Conservation (phyloP, 1,140 invertebrate species). For the Drosophila neocordata region DNA sequence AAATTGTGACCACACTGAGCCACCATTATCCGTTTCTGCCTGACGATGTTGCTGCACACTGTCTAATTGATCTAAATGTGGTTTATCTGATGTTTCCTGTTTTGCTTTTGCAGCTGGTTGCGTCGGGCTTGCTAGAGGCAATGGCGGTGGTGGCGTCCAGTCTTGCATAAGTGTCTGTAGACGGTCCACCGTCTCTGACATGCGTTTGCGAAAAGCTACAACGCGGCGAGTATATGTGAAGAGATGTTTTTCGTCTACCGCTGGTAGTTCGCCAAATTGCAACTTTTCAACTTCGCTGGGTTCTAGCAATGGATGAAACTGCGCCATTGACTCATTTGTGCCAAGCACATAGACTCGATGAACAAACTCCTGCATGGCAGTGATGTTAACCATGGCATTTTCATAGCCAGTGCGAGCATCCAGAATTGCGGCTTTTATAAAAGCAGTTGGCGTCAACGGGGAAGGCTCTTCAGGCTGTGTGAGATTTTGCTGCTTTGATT, state of each 20-base stretch:
- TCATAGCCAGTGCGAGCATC: slow-evolving; percentile 38
- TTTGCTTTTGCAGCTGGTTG: not conserved
- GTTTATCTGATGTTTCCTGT: not conserved
- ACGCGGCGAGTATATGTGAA: slow-evolving; percentile 67
- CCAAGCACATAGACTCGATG: slow-evolving; percentile 62
- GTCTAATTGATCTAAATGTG: not conserved
- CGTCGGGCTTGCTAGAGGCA: not conserved
- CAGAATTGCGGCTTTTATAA: slow-evolving; percentile 27
- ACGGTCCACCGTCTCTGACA: slow-evolving; percentile 73
- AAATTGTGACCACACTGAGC: slow-evolving; percentile 76
- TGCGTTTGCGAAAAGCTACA: slow-evolving; percentile 69
- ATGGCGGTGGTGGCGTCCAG: slow-evolving; percentile 21
- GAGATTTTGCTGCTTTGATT: slow-evolving; percentile 5
- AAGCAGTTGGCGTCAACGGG: not conserved
- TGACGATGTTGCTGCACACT: not conserved
- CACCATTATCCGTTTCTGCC: slow-evolving; percentile 6
- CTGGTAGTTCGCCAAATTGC: slow-evolving; percentile 19
- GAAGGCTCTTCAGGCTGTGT: not conserved
- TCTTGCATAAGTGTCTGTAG: slow-evolving; percentile 72
- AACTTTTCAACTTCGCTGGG: slow-evolving; percentile 38
- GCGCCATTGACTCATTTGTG: slow-evolving; percentile 44
- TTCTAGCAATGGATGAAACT: slow-evolving; percentile 41
- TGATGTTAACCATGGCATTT: slow-evolving; percentile 59
- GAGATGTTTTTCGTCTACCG: slow-evolving; percentile 44
- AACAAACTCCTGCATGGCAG: slow-evolving; percentile 73